These are phyloP conservation scores for Mnemiopsis leidyi DNA, from an alignment of 37 sponge, comb jelly and placozoan species.

Conservation along the genomic window DNA sequence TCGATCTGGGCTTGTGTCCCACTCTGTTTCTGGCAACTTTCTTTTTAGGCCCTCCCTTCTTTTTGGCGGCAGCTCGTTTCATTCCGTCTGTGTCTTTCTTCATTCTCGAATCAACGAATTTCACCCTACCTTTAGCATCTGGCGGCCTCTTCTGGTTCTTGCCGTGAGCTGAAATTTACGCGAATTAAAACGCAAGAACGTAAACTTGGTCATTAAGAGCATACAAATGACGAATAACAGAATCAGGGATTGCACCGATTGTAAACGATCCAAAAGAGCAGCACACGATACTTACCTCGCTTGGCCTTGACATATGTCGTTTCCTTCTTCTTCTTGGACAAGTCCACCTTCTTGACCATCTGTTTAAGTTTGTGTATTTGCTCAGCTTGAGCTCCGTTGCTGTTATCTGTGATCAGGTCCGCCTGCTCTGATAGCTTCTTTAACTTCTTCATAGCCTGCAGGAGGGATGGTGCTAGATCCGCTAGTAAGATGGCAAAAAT, in stretches of 20 bases:
- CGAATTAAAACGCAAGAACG: not conserved
- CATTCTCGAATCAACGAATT: constrained; percentile 93
- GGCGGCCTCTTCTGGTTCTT: constrained; percentile 72
- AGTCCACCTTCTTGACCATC: constrained; percentile 61
- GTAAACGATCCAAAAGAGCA: too few relatives aligned
- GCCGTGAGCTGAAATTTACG: not conserved
- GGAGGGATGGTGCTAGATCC: too few relatives aligned
- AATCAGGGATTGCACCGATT: too few relatives aligned
- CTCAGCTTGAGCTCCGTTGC: constrained; percentile 32
- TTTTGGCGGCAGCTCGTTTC: constrained; percentile 57
- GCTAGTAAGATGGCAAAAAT: too few relatives aligned
- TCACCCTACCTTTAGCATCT: constrained; percentile 86
- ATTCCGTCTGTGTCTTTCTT: constrained; percentile 85
- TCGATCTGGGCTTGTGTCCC: constrained; percentile 55
- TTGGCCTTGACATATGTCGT: constrained; percentile 94
- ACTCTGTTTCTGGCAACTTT: constrained; percentile 32
- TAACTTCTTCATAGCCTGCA: constrained; percentile 82
- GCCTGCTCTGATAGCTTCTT: constrained; percentile 79
- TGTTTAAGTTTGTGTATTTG: constrained; percentile 60
- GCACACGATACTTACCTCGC: constrained; percentile 72
- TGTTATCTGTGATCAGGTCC: constrained; percentile 57
- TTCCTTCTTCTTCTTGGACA: constrained; percentile 71
- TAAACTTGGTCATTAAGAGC: not conserved
- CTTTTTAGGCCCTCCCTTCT: not conserved
- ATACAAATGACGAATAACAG: constrained; percentile 65